Conservation (phyloP, 2,113 vertebrate genomes). For the Vimba vimba region DNA sequence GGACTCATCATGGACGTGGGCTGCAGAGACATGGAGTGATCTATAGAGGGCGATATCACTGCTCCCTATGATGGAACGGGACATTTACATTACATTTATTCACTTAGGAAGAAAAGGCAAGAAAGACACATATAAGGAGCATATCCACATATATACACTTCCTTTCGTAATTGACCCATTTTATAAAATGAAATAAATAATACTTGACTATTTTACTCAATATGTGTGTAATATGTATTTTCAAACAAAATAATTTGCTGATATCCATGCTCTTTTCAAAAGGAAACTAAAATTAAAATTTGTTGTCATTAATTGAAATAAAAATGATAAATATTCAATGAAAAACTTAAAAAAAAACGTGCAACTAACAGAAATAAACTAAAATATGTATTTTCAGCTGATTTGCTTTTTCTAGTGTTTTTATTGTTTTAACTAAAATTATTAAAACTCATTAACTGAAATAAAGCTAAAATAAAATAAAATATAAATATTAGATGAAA, state of each 20-base stretch:
- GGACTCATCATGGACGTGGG: slow-evolving; percentile 92
- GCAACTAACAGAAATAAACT: too few species aligned
- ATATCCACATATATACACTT: neutral
- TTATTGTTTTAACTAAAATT: neutral
- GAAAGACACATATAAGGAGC: neutral
- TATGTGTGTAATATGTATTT: neutral
- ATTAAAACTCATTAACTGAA: neutral
- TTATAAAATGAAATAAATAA: neutral
- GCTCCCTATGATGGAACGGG: slow-evolving; percentile 80
- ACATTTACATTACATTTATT: neutral
- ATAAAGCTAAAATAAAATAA: neutral
- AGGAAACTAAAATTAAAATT: neutral
- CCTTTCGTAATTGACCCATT: neutral
- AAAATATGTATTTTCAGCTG: neutral
- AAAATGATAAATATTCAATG: neutral
- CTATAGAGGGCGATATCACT: slow-evolving; percentile 97
- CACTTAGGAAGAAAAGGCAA: neutral
- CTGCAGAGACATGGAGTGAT: slow-evolving; percentile 97
- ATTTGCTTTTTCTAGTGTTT: neutral
- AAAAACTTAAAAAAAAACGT: neutral
- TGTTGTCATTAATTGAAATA: neutral
- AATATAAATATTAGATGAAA: too few species aligned
- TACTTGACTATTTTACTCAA: neutral
- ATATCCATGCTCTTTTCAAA: neutral
- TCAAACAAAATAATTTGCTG: neutral